These are phyloP conservation scores for Heptranchias perlo DNA, from an alignment of 2,113 vertebrate genomes.

Conservation along the genomic window DNA sequence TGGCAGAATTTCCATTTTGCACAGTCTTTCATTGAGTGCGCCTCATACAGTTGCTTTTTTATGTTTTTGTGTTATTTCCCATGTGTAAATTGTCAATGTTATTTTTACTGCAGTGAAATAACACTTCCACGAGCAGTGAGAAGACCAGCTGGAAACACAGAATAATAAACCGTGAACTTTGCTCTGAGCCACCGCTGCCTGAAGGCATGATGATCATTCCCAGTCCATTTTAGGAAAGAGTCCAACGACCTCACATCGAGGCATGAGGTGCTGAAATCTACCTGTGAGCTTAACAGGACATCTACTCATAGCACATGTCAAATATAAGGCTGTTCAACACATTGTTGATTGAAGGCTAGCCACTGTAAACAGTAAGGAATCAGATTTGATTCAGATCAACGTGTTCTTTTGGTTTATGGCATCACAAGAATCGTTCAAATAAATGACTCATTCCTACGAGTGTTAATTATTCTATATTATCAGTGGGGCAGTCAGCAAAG, in stretches of 20 bases:
- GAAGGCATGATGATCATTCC: not conserved
- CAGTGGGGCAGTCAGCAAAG: not conserved
- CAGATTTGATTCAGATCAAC: not conserved
- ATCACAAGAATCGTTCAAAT: not conserved
- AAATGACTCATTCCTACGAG: not conserved
- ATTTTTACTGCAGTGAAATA: slow-evolving; percentile 36
- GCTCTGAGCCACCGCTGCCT: slow-evolving; percentile 4
- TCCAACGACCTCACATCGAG: not conserved
- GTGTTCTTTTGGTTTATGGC: not conserved
- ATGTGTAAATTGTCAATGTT: slow-evolving; percentile 35
- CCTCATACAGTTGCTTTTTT: slow-evolving; percentile 24
- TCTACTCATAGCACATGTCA: not conserved
- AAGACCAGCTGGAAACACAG: slow-evolving; percentile 33
- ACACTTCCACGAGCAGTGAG: slow-evolving; percentile 17
- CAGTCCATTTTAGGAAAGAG: not conserved
- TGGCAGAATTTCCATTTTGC: not conserved
- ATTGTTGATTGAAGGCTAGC: not conserved
- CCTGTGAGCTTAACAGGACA: slow-evolving; percentile 14
- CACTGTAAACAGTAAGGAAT: slow-evolving; percentile 7
- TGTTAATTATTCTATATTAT: not conserved
- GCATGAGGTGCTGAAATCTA: not conserved
- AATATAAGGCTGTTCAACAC: not conserved
- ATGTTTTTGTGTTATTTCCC: slow-evolving; percentile 37
- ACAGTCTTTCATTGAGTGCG: slow-evolving; percentile 22
- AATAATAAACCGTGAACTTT: slow-evolving; percentile 27